Evolutionary conservation across 53 echinoderm and acorn worm species (phyloP).

Genomic region (Stichopus horrens): DNA sequence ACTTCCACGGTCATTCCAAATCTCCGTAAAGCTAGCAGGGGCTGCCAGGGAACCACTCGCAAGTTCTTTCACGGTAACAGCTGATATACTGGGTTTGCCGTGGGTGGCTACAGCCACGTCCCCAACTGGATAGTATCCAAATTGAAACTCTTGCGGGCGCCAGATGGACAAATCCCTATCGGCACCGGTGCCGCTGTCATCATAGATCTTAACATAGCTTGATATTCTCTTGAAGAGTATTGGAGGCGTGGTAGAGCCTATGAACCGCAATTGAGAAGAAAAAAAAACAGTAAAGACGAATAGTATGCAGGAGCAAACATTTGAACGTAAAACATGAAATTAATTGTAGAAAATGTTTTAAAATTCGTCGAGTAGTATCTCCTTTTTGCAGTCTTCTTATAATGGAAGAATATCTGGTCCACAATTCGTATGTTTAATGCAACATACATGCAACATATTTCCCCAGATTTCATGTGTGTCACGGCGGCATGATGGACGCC

Average conservation of each 20-base stretch:
- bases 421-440: too few species aligned
- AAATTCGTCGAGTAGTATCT: too few species aligned
- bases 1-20: slow-evolving; percentile 32
- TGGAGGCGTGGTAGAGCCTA: slow-evolving; percentile 1
- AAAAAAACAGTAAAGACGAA: too few species aligned
- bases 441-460: too few species aligned
- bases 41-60: neutral
- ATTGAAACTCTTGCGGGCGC: neutral
- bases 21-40: slow-evolving; percentile 25
- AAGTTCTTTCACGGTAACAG: neutral
- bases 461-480: too few species aligned
- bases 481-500: too few species aligned
- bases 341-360: too few species aligned
- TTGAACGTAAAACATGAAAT: too few species aligned
- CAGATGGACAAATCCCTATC: slow-evolving; percentile 8
- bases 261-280: too few species aligned
- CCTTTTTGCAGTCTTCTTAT: too few species aligned
- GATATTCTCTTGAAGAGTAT: slow-evolving; percentile 10
- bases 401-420: too few species aligned
- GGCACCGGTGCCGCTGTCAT: slow-evolving; percentile 25
- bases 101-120: slow-evolving; percentile 4
- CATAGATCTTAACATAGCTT: slow-evolving; percentile 6
- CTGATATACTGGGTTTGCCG: neutral
- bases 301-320: too few species aligned
- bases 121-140: slow-evolving; percentile 19